phyloP scores from a whole-genome alignment of 2,888 invertebrate species.

The Glyphotaelius pellucidus region DNA sequence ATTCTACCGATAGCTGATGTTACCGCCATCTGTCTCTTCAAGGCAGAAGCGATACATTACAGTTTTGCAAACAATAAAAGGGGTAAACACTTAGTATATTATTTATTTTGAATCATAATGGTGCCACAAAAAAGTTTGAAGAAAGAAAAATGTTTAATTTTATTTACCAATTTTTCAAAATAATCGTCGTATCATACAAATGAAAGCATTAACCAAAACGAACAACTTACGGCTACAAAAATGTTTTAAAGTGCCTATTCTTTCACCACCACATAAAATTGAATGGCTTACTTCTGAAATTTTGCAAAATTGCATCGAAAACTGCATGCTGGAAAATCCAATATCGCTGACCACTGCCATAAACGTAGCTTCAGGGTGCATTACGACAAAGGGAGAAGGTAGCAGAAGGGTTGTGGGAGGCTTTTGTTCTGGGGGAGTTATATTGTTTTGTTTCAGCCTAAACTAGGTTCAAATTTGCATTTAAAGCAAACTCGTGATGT shows the following conservation, averaged over 20 bases:
- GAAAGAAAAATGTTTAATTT: background rate
- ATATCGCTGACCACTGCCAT: conserved; percentile 25
- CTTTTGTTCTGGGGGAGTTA: conserved; percentile 18
- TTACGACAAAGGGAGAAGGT: conserved; percentile 9
- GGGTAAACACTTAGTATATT: too few species aligned
- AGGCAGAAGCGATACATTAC: too few species aligned
- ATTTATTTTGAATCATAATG: too few species aligned
- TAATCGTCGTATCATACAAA: background rate
- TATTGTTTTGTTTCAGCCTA: conserved; percentile 13
- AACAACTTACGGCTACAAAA: background rate
- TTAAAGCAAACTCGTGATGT: background rate
- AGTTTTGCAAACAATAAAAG: too few species aligned
- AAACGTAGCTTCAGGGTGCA: conserved; percentile 14
- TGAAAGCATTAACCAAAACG: background rate
- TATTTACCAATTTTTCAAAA: background rate
- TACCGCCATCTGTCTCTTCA: too few species aligned
- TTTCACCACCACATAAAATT: background rate
- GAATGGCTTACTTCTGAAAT: background rate
- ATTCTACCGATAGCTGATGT: too few species aligned
- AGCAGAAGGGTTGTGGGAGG: background rate
- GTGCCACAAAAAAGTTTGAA: too few species aligned
- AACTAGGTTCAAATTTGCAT: conserved; percentile 48
- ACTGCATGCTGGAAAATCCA: background rate
- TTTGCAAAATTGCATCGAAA: conserved; percentile 18
- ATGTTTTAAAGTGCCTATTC: background rate